phyloP scores from a whole-genome alignment of 1,140 invertebrate species.

The Palaemon carinicauda region DNA sequence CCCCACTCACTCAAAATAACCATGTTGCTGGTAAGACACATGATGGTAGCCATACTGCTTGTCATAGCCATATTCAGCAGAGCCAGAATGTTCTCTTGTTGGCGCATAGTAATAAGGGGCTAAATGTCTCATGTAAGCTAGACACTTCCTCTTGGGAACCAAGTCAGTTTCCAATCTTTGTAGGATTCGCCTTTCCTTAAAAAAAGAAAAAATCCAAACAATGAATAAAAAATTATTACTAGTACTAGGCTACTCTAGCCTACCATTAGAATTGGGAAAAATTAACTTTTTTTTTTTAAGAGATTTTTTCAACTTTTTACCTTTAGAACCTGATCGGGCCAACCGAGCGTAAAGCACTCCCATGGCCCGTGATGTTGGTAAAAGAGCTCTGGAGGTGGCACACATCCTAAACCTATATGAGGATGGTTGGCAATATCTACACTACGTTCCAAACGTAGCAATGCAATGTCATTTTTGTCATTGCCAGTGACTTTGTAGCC shows the following conservation, averaged over 20 bases:
- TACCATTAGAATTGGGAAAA: too few relatives aligned
- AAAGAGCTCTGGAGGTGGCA: conserved; percentile 17
- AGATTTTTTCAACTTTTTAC: too few relatives aligned
- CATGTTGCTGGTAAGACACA: conserved; percentile 2
- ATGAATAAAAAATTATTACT: too few relatives aligned
- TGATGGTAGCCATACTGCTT: conserved; percentile 25
- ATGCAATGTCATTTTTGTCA: not conserved
- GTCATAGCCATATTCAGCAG: not conserved
- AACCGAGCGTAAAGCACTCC: conserved; percentile 39
- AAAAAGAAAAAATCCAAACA: not conserved
- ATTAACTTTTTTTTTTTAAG: too few relatives aligned
- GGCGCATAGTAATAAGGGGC: not conserved
- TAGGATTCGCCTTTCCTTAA: not conserved
- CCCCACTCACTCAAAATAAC: conserved; percentile 32
- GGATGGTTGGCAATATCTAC: conserved; percentile 11
- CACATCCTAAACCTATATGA: conserved; percentile 21
- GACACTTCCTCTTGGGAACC: not conserved
- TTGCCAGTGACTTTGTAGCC: not conserved
- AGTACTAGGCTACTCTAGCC: too few relatives aligned
- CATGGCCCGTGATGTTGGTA: not conserved
- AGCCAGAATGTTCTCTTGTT: not conserved
- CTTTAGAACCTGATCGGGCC: not conserved
- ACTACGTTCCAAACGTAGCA: conserved; percentile 10
- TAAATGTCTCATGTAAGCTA: not conserved
- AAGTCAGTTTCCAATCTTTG: conserved; percentile 32